These are phyloP conservation scores for Lamellibrachia satsuma DNA, from an alignment of 2,888 invertebrate species.

Conservation along the genomic window DNA sequence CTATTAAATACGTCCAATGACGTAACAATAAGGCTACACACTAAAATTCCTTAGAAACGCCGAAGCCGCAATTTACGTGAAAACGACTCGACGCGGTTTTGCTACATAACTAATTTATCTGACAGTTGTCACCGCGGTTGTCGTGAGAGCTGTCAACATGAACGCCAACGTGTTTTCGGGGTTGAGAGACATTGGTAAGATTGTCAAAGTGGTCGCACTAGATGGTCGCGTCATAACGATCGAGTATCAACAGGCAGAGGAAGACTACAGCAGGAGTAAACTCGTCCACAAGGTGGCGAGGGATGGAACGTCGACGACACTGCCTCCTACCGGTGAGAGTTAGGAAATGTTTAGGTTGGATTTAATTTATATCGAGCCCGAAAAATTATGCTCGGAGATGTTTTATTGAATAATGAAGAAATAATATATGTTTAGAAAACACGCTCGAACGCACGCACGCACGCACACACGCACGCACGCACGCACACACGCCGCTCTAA, in stretches of 20 bases:
- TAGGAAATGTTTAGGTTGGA: neutral
- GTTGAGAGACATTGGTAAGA: conserved; percentile 5
- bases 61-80: neutral
- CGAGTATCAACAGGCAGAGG: neutral
- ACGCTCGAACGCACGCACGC: too few species aligned
- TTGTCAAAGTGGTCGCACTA: neutral
- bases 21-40: neutral
- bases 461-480: too few species aligned
- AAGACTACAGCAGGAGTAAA: neutral
- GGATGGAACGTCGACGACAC: neutral
- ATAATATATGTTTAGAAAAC: too few species aligned
- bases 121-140: neutral
- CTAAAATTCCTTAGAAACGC: neutral
- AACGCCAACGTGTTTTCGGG: neutral
- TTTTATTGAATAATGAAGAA: too few species aligned
- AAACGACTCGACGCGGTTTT: neutral
- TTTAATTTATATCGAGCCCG: too few species aligned
- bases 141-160: neutral
- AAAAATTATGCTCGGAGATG: too few species aligned
- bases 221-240: neutral
- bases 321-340: neutral
- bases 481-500: too few species aligned
- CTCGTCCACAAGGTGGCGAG: neutral
- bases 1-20: neutral
- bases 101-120: neutral